phyloP scores from a whole-genome alignment of 2,888 invertebrate genomes.

The Hedya salicella region DNA sequence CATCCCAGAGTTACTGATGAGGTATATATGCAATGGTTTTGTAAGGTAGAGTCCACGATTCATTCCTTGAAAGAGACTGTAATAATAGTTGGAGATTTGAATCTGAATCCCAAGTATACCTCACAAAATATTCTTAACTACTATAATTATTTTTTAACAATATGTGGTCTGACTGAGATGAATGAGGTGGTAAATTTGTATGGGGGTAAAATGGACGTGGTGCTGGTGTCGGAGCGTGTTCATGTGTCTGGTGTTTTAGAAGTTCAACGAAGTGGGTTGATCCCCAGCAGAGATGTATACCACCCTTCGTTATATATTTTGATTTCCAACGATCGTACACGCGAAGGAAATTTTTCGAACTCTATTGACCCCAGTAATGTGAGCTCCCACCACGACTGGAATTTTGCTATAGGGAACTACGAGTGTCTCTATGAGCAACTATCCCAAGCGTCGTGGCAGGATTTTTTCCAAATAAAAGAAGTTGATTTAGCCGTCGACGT shows the following conservation, averaged over 20 bases:
- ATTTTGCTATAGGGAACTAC: neutral
- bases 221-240: constrained; percentile 12
- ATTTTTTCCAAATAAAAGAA: no score
- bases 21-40: neutral
- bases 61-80: no score
- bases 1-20: neutral
- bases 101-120: neutral
- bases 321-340: neutral
- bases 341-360: neutral
- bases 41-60: neutral
- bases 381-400: no score
- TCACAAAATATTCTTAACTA: neutral
- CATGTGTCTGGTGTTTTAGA: neutral
- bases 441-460: neutral
- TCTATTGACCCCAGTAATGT: neutral
- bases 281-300: neutral
- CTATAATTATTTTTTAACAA: constrained; percentile 16
- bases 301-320: constrained; percentile 8
- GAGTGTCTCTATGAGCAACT: neutral
- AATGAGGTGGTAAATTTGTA: constrained; percentile 15
- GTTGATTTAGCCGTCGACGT: no score
- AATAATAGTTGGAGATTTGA: neutral
- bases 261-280: neutral
- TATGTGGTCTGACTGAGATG: constrained; percentile 4
- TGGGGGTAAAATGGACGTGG: constrained; percentile 3